Evolutionary conservation across 2,888 invertebrate species (phyloP).

Genomic region (Boloria selene): DNA sequence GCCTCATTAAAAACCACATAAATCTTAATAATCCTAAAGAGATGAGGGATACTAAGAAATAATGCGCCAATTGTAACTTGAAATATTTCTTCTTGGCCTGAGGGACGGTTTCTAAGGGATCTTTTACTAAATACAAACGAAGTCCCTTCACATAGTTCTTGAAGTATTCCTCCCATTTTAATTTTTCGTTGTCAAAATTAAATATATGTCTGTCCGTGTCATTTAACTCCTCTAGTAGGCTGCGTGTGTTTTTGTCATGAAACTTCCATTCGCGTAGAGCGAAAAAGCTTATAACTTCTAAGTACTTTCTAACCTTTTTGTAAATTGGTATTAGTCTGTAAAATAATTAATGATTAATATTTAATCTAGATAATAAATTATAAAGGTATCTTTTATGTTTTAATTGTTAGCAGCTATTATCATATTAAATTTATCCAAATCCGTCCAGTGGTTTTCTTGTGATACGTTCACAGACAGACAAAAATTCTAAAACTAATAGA

Average conservation of each 20-base stretch:
- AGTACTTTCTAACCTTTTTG: slow-evolving; percentile 87
- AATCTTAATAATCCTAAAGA: slow-evolving; percentile 48
- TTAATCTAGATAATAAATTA: too few species aligned
- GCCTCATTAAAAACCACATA: slow-evolving; percentile 44
- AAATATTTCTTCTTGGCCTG: slow-evolving; percentile 75
- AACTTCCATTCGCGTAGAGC: slow-evolving; percentile 88
- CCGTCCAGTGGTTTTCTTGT: too few species aligned
- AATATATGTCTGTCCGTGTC: slow-evolving; percentile 83
- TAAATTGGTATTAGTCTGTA: slow-evolving; percentile 88
- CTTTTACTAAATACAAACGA: slow-evolving; percentile 88
- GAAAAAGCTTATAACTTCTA: slow-evolving; percentile 88
- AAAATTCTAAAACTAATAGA: too few species aligned
- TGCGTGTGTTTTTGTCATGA: slow-evolving; percentile 81
- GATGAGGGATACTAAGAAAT: slow-evolving; percentile 35
- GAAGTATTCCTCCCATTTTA: slow-evolving; percentile 88
- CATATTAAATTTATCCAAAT: too few species aligned
- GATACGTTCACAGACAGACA: too few species aligned
- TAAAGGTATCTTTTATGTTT: too few species aligned
- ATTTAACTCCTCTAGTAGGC: slow-evolving; percentile 78
- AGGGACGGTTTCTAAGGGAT: slow-evolving; percentile 86
- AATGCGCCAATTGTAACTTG: slow-evolving; percentile 54
- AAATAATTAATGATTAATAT: too few species aligned
- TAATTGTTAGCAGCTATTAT: too few species aligned
- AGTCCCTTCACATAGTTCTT: slow-evolving; percentile 86
- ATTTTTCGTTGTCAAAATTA: slow-evolving; percentile 84